Evolutionary conservation across 2,888 invertebrate species (phyloP), one percentile per base, ranked within the genome.

Genomic region (Tenthredo notha): DNA sequence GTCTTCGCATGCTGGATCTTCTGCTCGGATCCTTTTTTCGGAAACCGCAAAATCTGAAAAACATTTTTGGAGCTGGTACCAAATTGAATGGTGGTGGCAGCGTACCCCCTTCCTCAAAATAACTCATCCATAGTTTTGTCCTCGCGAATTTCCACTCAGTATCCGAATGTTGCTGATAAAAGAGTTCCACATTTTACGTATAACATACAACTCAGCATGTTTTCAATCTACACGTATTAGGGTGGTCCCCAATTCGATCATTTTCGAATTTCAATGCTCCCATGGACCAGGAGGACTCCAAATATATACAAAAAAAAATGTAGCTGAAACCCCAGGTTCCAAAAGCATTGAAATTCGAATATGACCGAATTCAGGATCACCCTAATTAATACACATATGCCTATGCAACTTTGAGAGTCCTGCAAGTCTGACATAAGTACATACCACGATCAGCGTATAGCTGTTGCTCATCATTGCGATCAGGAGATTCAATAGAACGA

Each of bases 391-490:
- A 37, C 37, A 37, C 2, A 33, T 33, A 33, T 33, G 9, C 10
- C n/a, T 61, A 61, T 78, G 29, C 67, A 54, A 54, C 61, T 85
- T 15, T 21, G 25, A 10, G 15, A 29, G 72, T n/a, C 29, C 6
- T 75, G 61, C 43, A 70, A 21, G 78, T 70, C 84, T 67, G 61
- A 74, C 75, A 65, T 65, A 84, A 86, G 37, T 85, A 94, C 96
- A 96, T 94, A 98, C 98, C 92, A 96, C 97, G 91, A 99, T 99
- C 94, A 97, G 96, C 77, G 98, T 97, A 92, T 98, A 99, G 1
- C 98, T 98, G 94, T 98, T 99, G 90, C 98, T 98, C 98, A 99
- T 98, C 99, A 99, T 99, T 89, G 99, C 99, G 91, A 99, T 99
- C 87, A 99, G 96, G 86, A 99, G 96, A 93, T 99, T 99, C 89